These are phyloP conservation scores for Dreissena polymorpha DNA, from an alignment of 1,140 invertebrate species.

Conservation along the genomic window DNA sequence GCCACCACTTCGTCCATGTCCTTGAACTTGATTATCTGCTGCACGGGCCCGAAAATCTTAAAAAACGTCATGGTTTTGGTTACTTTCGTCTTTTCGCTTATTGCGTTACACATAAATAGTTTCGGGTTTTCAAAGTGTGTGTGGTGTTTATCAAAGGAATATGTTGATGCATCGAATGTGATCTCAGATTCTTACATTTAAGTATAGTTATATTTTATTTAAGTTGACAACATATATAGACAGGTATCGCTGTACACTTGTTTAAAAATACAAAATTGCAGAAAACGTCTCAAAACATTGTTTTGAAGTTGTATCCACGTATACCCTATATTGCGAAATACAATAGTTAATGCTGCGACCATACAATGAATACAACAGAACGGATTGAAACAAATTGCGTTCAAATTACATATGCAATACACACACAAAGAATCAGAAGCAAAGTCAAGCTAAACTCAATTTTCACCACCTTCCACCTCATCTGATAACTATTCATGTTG, in stretches of 20 bases:
- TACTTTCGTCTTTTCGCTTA: not conserved
- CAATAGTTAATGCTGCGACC: not conserved
- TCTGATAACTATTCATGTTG: too few relatives aligned
- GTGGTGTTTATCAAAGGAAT: not conserved
- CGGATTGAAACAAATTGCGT: not conserved
- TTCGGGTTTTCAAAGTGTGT: too few relatives aligned
- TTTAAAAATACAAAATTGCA: too few relatives aligned
- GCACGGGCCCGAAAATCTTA: constrained; percentile 95
- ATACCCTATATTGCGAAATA: not conserved
- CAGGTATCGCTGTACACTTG: too few relatives aligned
- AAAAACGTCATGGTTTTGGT: not conserved
- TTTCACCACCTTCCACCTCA: too few relatives aligned
- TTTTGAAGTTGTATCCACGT: too few relatives aligned
- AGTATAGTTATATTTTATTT: too few relatives aligned
- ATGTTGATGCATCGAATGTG: not conserved
- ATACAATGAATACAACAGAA: not conserved
- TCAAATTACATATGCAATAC: not conserved
- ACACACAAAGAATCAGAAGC: too few relatives aligned
- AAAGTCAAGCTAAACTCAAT: too few relatives aligned
- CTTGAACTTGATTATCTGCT: constrained; percentile 92
- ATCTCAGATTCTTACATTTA: too few relatives aligned
- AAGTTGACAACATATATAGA: too few relatives aligned
- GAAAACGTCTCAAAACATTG: too few relatives aligned
- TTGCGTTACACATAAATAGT: not conserved
- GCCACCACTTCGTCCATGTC: constrained; percentile 93